Conservation (phyloP, 1,140 invertebrate species). For the Heliconius melpomene region DNA sequence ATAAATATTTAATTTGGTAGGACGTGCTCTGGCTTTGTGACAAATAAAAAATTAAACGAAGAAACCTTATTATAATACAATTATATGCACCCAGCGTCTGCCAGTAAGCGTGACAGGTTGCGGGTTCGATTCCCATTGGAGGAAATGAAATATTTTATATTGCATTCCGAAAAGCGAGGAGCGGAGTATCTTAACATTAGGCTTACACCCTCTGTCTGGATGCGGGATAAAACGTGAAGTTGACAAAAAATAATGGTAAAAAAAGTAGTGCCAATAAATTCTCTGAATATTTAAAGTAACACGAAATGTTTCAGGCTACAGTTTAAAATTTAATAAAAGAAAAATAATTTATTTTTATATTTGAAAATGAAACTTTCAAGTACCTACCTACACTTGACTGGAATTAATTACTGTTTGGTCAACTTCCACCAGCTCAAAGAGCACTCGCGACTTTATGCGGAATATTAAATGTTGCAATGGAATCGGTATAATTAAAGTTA, state of each 20-base stretch:
- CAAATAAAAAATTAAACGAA: neutral
- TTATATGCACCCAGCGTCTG: neutral
- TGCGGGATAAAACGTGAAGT: no score
- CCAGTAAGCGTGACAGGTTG: no score
- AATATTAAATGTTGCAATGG: neutral
- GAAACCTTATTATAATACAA: neutral
- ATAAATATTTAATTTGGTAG: neutral
- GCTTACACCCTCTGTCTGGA: no score
- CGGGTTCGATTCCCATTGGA: no score
- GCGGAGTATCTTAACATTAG: no score
- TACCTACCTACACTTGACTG: neutral
- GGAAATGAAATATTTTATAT: no score
- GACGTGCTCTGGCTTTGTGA: neutral
- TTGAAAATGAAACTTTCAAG: neutral
- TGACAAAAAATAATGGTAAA: no score
- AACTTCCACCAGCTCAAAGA: neutral
- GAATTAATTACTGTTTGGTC: neutral
- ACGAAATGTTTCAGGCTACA: neutral
- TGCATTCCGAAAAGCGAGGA: no score
- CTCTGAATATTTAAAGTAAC: neutral
- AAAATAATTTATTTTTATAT: neutral
- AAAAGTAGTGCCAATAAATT: neutral
- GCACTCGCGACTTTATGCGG: neutral
- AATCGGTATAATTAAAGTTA: neutral
- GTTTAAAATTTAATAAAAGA: neutral